A percentile compares a stretch with the other conserved stretches of the same genome.
Conservation (phyloP, 2,888 invertebrate genomes). For the Macaria liturata region DNA sequence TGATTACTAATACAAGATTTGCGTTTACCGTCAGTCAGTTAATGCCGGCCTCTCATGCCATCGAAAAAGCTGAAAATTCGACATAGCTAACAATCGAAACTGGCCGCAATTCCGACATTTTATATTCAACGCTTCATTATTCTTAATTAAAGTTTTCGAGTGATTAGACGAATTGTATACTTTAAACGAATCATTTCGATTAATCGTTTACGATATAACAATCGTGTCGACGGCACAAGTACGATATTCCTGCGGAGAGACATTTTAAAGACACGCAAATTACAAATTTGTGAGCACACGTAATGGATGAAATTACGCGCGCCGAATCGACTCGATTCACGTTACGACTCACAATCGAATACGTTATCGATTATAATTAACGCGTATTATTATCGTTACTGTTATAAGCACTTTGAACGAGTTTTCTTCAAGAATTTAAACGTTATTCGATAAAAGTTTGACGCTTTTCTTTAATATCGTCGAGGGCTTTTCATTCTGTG, state of each 20-base stretch:
- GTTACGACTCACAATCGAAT: constrained; percentile 66
- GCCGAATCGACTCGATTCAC: constrained; percentile 66
- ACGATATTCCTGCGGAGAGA: constrained; percentile 46
- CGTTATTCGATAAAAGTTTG: constrained; percentile 63
- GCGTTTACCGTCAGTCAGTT: constrained; percentile 55
- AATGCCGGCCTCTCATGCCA: constrained; percentile 65
- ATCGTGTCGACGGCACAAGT: constrained; percentile 48
- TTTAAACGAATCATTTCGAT: constrained; percentile 37
- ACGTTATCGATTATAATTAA: constrained; percentile 72
- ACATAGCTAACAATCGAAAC: constrained; percentile 50
- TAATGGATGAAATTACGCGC: constrained; percentile 72
- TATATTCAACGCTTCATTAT: constrained; percentile 66
- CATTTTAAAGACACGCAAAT: constrained; percentile 57
- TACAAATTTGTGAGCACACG: constrained; percentile 61
- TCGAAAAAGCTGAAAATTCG: constrained; percentile 42
- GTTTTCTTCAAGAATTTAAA: constrained; percentile 63
- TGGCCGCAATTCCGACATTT: constrained; percentile 54
- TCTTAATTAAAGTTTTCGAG: constrained; percentile 66
- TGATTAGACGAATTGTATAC: constrained; percentile 60
- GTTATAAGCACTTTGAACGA: constrained; percentile 65
- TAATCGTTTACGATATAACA: constrained; percentile 36
- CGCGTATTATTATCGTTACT: constrained; percentile 66
- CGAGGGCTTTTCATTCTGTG: constrained; percentile 64
- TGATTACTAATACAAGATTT: constrained; percentile 68
- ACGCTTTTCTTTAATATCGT: constrained; percentile 56